These are phyloP conservation scores for Cerastoderma edule DNA, from an alignment of 2,888 invertebrate genomes.

Conservation along the genomic window DNA sequence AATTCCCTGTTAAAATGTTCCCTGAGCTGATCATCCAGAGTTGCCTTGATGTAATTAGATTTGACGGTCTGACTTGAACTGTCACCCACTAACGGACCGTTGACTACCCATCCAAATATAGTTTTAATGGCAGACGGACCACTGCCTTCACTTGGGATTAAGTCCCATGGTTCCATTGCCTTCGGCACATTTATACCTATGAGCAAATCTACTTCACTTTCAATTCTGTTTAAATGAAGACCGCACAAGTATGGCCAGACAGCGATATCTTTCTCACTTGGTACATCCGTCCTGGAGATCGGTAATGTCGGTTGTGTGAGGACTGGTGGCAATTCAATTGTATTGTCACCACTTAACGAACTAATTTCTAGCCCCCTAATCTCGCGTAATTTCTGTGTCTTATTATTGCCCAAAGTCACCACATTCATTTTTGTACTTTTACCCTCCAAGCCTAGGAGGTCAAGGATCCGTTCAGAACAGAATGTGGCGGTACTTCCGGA, in stretches of 20 bases:
- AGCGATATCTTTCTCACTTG: constrained; percentile 1
- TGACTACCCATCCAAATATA: constrained; percentile 49
- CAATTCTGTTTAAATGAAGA: constrained; percentile 31
- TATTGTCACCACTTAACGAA: constrained; percentile 26
- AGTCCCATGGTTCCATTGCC: constrained; percentile 55
- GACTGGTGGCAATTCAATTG: constrained; percentile 25
- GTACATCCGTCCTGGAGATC: constrained; percentile 25
- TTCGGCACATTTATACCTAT: constrained; percentile 54
- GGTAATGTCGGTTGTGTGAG: constrained; percentile 28
- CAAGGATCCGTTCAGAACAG: constrained; percentile 24
- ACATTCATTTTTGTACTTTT: constrained; percentile 26
- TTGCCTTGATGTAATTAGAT: too few relatives aligned
- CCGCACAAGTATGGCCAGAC: constrained; percentile 35
- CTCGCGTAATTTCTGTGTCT: background rate
- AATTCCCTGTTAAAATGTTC: too few relatives aligned
- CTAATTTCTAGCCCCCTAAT: constrained; percentile 30
- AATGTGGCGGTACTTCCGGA: constrained; percentile 50
- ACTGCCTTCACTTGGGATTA: constrained; percentile 36
- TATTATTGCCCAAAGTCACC: constrained; percentile 26
- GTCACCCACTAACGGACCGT: constrained; percentile 32
- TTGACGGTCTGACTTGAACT: too few relatives aligned
- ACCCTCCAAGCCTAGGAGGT: constrained; percentile 20
- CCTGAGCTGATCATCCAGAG: too few relatives aligned
- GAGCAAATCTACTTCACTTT: constrained; percentile 43
- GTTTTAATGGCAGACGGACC: constrained; percentile 48